Percentiles rank a stretch among this genome's conserved stretches.
Conservation (phyloP, 1,140 invertebrate species). For the Pteromalus puparum region DNA sequence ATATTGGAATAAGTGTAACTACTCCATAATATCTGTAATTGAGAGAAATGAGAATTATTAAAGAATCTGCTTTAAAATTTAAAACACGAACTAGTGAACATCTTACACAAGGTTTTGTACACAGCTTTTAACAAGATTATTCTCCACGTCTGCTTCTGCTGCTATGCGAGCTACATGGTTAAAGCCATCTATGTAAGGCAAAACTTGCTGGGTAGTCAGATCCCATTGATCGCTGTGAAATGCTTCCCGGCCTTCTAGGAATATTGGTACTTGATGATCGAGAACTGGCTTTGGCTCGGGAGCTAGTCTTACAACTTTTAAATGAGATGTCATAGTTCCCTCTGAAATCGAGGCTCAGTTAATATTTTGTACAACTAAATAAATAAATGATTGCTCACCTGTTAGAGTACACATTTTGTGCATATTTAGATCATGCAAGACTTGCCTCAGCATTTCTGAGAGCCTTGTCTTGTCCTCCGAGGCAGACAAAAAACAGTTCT, state of each 20-base stretch:
- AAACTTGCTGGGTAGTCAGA: slow-evolving; percentile 92
- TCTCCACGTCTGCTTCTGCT: slow-evolving; percentile 91
- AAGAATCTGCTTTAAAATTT: background rate
- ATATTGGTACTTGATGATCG: slow-evolving; percentile 94
- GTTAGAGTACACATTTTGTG: slow-evolving; percentile 86
- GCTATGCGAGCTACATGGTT: slow-evolving; percentile 92
- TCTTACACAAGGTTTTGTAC: slow-evolving; percentile 92
- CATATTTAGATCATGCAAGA: slow-evolving; percentile 87
- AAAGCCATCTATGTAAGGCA: slow-evolving; percentile 94
- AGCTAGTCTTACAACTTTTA: slow-evolving; percentile 86
- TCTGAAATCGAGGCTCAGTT: slow-evolving; percentile 71
- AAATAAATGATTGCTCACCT: slow-evolving; percentile 74
- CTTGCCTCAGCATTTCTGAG: slow-evolving; percentile 84
- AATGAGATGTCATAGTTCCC: slow-evolving; percentile 86
- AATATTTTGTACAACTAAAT: slow-evolving; percentile 29
- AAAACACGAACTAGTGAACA: background rate
- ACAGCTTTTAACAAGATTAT: slow-evolving; percentile 94
- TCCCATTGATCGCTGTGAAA: slow-evolving; percentile 88
- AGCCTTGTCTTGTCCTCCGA: slow-evolving; percentile 80
- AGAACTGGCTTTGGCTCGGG: slow-evolving; percentile 88
- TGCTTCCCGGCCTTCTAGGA: slow-evolving; percentile 79
- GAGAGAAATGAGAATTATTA: slow-evolving; percentile 20
- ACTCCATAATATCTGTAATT: slow-evolving; percentile 82
- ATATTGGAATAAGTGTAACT: slow-evolving; percentile 89
- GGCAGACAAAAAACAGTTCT: slow-evolving; percentile 86